phyloP scores from a whole-genome alignment of 2,113 vertebrate genomes.

The Nothoprocta pentlandii region DNA sequence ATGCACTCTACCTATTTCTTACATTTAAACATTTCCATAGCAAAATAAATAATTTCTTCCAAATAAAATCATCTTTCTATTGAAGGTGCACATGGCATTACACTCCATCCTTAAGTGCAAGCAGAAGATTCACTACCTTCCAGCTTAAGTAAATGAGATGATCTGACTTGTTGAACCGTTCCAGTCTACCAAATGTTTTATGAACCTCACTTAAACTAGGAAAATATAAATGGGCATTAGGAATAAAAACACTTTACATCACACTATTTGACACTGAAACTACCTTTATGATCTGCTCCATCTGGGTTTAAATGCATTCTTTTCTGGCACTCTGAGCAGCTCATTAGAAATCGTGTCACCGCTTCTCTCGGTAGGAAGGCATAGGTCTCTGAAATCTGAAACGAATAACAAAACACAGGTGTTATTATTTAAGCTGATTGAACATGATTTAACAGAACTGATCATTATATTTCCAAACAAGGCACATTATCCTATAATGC shows the following conservation, averaged over 20 bases:
- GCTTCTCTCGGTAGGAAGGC: constrained; percentile 90
- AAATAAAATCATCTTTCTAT: constrained; percentile 38
- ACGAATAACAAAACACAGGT: constrained; percentile 76
- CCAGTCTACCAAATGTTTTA: constrained; percentile 60
- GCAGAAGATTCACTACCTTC: constrained; percentile 51
- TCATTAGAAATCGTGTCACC: constrained; percentile 90
- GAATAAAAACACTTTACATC: constrained; percentile 72
- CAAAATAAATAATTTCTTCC: constrained; percentile 47
- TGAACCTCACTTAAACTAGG: constrained; percentile 58
- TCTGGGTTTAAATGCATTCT: constrained; percentile 91
- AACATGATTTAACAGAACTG: constrained; percentile 66
- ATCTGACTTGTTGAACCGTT: constrained; percentile 70
- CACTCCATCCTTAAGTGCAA: constrained; percentile 1
- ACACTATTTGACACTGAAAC: constrained; percentile 66
- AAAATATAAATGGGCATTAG: constrained; percentile 68
- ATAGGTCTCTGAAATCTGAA: constrained; percentile 91
- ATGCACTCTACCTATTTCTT: background rate
- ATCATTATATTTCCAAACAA: constrained; percentile 74
- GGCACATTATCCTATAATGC: constrained; percentile 65
- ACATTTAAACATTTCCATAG: constrained; percentile 25
- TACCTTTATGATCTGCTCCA: constrained; percentile 89
- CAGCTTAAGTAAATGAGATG: constrained; percentile 57
- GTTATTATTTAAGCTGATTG: constrained; percentile 67
- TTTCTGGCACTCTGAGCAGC: constrained; percentile 91
- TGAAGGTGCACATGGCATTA: background rate